phyloP scores from a whole-genome alignment of 1,140 invertebrate genomes.

The Diachasmimorpha longicaudata region DNA sequence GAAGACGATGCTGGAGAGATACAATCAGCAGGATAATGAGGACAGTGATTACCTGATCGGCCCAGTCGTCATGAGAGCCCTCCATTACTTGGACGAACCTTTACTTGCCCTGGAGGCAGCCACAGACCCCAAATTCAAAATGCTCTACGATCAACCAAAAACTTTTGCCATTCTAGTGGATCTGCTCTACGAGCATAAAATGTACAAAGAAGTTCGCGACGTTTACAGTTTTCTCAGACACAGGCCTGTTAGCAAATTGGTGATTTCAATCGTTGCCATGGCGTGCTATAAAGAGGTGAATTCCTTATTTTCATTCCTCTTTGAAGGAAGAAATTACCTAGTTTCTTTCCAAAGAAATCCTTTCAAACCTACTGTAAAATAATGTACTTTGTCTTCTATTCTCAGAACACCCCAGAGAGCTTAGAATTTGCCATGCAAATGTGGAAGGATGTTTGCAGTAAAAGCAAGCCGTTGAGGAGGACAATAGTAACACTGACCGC shows the following conservation, averaged over 20 bases:
- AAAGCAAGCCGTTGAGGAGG: conserved; percentile 66
- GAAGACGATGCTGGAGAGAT: neutral
- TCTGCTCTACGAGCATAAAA: conserved; percentile 73
- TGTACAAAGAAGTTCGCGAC: conserved; percentile 72
- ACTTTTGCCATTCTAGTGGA: conserved; percentile 75
- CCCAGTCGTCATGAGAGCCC: conserved; percentile 82
- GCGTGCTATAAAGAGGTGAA: conserved; percentile 79
- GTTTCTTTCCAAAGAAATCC: conserved; percentile 8
- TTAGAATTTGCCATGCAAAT: conserved; percentile 70
- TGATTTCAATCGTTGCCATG: conserved; percentile 69
- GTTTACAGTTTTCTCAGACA: conserved; percentile 68
- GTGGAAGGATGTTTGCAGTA: conserved; percentile 65
- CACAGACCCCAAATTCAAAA: conserved; percentile 66
- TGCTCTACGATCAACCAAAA: conserved; percentile 76
- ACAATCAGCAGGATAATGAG: no score
- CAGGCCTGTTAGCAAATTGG: conserved; percentile 68
- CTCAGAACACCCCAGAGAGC: conserved; percentile 76
- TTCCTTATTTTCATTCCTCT: neutral
- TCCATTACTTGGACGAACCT: conserved; percentile 73
- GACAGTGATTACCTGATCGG: conserved; percentile 70
- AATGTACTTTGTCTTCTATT: conserved; percentile 47
- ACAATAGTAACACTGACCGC: conserved; percentile 67
- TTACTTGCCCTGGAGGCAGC: conserved; percentile 72
- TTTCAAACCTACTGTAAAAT: no score
- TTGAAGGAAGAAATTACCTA: no score